Conservation (phyloP, 2,888 invertebrate species). For the Papilio elwesi region DNA sequence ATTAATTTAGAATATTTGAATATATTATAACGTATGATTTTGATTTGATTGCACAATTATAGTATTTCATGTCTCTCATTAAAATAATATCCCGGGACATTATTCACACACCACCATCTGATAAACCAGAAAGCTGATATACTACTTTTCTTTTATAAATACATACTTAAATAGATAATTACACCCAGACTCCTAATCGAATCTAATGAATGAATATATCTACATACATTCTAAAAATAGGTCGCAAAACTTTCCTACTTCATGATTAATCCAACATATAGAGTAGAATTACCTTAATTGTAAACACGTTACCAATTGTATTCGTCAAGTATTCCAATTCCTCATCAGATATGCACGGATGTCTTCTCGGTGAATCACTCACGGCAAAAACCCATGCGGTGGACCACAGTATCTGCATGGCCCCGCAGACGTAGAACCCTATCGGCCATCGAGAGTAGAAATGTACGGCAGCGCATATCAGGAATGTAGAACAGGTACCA, state of each 20-base stretch:
- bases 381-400: conserved; percentile 83
- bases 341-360: conserved; percentile 83
- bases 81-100: too few species aligned
- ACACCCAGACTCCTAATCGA: too few species aligned
- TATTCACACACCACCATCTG: too few species aligned
- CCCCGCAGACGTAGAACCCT: conserved; percentile 86
- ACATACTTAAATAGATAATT: too few species aligned
- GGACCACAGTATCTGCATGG: conserved; percentile 81
- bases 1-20: too few species aligned
- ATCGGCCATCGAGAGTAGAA: conserved; percentile 86
- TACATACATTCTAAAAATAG: background rate
- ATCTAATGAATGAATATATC: background rate
- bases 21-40: too few species aligned
- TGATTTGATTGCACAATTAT: too few species aligned
- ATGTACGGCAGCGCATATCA: conserved; percentile 86
- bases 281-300: conserved; percentile 65
- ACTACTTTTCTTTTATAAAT: too few species aligned
- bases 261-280: background rate
- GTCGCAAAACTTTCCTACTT: background rate
- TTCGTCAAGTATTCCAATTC: conserved; percentile 85
- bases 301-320: conserved; percentile 79
- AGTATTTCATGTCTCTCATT: too few species aligned
- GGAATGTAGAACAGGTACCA: conserved; percentile 87
- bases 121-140: too few species aligned
- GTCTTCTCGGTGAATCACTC: conserved; percentile 85